These are phyloP conservation scores for Malurus elegans DNA, from an alignment of 2,113 vertebrate species.

Conservation along the genomic window DNA sequence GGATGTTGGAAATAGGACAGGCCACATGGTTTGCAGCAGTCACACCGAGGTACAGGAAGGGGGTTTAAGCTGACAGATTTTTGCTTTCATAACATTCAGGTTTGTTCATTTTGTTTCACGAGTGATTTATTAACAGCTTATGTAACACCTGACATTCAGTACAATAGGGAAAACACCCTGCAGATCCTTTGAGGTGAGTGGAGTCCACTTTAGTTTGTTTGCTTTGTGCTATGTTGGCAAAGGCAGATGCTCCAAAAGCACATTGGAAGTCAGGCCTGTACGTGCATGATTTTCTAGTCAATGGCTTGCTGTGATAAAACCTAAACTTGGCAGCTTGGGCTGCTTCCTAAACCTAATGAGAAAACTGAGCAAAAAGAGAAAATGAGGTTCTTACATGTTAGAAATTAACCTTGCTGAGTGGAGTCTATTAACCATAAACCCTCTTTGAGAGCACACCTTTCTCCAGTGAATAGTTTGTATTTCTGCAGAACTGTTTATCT, in stretches of 20 bases:
- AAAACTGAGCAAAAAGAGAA: neutral
- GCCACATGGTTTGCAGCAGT: neutral
- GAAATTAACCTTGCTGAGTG: neutral
- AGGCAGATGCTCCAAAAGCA: neutral
- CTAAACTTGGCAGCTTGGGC: neutral
- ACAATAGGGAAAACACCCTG: neutral
- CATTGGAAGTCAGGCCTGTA: neutral
- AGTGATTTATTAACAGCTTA: constrained; percentile 7
- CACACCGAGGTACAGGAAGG: neutral
- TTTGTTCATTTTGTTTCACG: neutral
- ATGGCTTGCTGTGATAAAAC: neutral
- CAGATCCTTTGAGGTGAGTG: neutral
- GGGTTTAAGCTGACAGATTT: neutral
- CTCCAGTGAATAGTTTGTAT: neutral
- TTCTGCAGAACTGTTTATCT: neutral
- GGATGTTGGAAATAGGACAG: neutral
- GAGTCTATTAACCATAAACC: accelerated
- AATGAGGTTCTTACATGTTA: neutral
- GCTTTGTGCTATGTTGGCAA: neutral
- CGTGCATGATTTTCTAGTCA: neutral
- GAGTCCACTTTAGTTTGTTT: neutral
- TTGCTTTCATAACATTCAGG: neutral
- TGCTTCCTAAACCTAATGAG: neutral
- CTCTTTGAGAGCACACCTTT: neutral
- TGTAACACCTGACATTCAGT: neutral